These are phyloP conservation scores for Astyanax mexicanus DNA, from an alignment of 2,797 vertebrate genomes.

Conservation along the genomic window DNA sequence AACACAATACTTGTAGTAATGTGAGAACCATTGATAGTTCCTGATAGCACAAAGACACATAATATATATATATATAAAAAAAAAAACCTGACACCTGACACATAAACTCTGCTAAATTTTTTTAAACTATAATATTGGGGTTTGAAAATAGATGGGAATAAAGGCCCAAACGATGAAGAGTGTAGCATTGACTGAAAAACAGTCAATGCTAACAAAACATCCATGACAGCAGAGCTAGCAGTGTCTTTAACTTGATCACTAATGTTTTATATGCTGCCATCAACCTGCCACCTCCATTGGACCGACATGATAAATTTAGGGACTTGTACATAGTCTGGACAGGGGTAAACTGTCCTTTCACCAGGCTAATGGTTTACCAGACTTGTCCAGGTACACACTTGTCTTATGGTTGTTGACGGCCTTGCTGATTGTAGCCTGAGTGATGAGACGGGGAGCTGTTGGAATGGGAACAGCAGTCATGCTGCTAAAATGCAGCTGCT, in stretches of 20 bases:
- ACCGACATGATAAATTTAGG: not conserved
- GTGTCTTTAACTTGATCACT: not conserved
- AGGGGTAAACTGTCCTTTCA: not conserved
- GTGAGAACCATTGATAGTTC: no score
- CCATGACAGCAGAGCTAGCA: not conserved
- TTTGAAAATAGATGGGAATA: no score
- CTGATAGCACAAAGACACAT: no score
- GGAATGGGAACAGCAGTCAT: constrained; percentile 31
- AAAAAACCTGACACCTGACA: no score
- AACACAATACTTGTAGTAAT: no score
- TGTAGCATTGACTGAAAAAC: not conserved
- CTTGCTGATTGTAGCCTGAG: constrained; percentile 27
- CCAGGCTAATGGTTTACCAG: not conserved
- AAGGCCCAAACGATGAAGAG: no score
- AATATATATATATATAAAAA: no score
- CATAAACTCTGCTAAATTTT: no score
- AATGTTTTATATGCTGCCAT: not conserved
- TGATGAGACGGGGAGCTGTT: constrained; percentile 25
- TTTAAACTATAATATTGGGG: no score
- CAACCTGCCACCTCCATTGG: no score
- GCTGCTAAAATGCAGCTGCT: constrained; percentile 32
- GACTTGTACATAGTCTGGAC: not conserved
- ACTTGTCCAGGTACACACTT: not conserved
- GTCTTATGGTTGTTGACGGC: constrained; percentile 33
- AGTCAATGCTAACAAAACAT: not conserved